Percentiles rank a stretch among this genome's conserved stretches.
Conservation (phyloP, 2,113 vertebrate genomes). For the Merops nubicus region DNA sequence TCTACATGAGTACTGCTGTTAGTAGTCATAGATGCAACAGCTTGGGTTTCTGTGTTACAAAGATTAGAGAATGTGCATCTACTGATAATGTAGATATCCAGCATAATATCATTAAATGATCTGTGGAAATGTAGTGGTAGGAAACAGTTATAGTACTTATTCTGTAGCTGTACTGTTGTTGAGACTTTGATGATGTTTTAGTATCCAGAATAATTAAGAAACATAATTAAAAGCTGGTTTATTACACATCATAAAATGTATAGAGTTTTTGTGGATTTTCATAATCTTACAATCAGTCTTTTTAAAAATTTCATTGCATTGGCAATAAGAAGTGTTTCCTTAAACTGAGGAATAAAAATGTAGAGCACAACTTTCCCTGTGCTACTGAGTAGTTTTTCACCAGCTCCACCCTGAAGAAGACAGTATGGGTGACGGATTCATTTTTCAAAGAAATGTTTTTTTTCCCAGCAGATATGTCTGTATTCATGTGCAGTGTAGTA, state of each 20-base stretch:
- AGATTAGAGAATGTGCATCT: not conserved
- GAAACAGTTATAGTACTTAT: not conserved
- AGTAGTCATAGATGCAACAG: not conserved
- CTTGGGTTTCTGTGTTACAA: not conserved
- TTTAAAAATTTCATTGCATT: not conserved
- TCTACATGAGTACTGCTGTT: not conserved
- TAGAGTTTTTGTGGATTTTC: not conserved
- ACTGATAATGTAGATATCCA: not conserved
- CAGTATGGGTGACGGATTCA: not conserved
- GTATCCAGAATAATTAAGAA: not conserved
- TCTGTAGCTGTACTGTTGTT: not conserved
- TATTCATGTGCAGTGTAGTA: not conserved
- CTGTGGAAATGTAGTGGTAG: not conserved
- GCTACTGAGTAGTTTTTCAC: not conserved
- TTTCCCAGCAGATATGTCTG: not conserved
- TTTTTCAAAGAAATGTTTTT: not conserved
- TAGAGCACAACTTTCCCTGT: not conserved
- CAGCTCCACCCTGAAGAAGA: not conserved
- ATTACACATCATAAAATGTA: not conserved
- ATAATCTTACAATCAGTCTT: not conserved
- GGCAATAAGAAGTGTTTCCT: not conserved
- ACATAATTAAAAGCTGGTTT: not conserved
- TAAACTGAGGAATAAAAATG: not conserved
- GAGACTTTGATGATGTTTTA: not conserved
- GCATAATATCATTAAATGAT: not conserved